Conservation (phyloP, 2,888 invertebrate genomes). For the Orgyia antiqua region DNA sequence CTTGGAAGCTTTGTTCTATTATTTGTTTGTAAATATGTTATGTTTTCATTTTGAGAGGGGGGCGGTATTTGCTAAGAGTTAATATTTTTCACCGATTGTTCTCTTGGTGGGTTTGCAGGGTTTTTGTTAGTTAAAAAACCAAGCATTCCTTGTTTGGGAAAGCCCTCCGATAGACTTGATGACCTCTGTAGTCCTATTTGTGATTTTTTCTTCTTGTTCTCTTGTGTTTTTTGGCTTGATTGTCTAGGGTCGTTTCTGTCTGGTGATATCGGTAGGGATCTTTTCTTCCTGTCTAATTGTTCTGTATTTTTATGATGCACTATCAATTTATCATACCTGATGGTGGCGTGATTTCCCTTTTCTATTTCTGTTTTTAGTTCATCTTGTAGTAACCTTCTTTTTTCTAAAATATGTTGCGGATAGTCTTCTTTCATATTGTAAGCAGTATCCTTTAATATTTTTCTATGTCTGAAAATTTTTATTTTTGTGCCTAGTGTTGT, state of each 20-base stretch:
- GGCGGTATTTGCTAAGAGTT: background rate
- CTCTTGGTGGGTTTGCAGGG: background rate
- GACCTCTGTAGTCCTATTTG: background rate
- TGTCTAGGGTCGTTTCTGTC: background rate
- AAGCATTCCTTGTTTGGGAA: background rate
- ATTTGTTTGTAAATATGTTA: background rate
- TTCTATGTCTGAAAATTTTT: background rate
- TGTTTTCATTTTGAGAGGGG: slow-evolving; percentile 1
- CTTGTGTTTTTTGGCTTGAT: background rate
- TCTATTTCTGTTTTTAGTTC: background rate
- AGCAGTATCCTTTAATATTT: background rate
- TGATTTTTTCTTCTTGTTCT: background rate
- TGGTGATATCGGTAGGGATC: background rate
- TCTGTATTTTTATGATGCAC: background rate
- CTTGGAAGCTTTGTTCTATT: background rate
- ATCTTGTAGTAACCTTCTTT: background rate
- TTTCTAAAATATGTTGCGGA: background rate
- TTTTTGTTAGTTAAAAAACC: no score
- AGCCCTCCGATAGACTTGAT: background rate
- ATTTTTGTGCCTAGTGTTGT: background rate
- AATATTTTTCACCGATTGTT: background rate
- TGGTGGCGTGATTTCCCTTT: background rate
- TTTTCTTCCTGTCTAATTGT: no score
- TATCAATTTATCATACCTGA: slow-evolving; percentile 3
- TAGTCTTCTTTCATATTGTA: background rate